phyloP scores from a whole-genome alignment of 2,113 vertebrate genomes.

The Prinia subflava region DNA sequence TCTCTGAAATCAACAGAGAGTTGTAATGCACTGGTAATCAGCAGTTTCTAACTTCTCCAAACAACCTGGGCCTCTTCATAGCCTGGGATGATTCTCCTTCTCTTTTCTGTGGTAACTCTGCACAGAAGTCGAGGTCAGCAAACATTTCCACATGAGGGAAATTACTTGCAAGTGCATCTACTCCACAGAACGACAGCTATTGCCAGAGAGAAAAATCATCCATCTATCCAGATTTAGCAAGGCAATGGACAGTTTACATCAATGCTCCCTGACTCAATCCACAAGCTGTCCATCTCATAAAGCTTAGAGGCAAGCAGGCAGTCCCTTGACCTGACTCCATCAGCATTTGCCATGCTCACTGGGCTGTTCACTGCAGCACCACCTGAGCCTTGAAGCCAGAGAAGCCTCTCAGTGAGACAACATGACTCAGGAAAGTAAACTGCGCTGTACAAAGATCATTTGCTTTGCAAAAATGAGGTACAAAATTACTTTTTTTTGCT shows the following conservation, averaged over 20 bases:
- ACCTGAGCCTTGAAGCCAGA: neutral
- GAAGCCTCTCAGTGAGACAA: neutral
- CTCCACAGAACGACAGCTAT: neutral
- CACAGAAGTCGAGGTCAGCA: neutral
- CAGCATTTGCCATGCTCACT: neutral
- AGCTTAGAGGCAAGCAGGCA: neutral
- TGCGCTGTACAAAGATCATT: neutral
- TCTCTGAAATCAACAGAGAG: neutral
- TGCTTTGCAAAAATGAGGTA: neutral
- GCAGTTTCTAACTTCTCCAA: neutral
- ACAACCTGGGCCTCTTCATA: neutral
- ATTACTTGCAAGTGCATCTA: neutral
- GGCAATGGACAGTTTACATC: neutral
- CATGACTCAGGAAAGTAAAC: neutral
- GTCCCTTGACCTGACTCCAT: neutral
- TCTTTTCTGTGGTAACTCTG: neutral
- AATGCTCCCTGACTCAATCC: neutral
- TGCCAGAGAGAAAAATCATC: neutral
- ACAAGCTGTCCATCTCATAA: accelerated
- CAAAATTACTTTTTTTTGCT: neutral
- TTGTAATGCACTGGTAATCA: neutral
- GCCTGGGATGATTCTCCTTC: neutral
- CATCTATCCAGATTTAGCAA: neutral
- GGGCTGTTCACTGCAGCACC: neutral
- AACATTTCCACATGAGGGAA: neutral